Evolutionary conservation across 2,797 vertebrate genomes (phyloP), one percentile per base, ranked within the genome.

Genomic region (Brotula barbata): DNA sequence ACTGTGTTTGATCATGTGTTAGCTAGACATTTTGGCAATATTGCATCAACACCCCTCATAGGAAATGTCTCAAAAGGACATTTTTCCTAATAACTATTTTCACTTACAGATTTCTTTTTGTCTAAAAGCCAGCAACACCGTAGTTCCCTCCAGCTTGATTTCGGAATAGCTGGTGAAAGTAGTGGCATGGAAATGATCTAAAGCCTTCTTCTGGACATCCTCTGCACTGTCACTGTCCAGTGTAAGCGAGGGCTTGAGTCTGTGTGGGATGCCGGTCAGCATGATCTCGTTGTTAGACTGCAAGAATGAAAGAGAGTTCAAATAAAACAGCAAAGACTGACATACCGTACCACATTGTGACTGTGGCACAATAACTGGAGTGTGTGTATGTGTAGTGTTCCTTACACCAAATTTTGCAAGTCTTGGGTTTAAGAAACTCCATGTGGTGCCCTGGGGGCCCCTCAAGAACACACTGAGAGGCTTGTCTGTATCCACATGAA

Each of bases 91-190:
- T 22, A 12, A 45, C 2, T 0, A 23, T 45, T 45, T 23, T 45
- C 12, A 2, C 43, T 53, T 59, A 88, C 87, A 6, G 19, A 1
- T 44, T 5, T 53, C 33, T 12, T 5, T 66, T 7, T 33, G 66
- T 9, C n/a, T 43, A 1, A 92, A 65, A 23, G 62, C 57, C 63
- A 93, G 67, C 8, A 44, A 10, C 43, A 90, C 40, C 7, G 9
- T 2, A 0, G 83, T 19, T 2, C 12, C 34, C 14, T 44, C 34
- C 6, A 69, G 43, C 2, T 1, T 42, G 57, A 92, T 71, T 73
- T 92, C 89, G 43, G 86, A 86, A 48, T 92, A 93, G 78, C 87
- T 92, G 67, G 71, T 89, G 78, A 93, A 87, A 10, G 68, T 48
- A 1, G 0, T 62, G 11, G 2, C 56, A 3, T 62, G 80, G 14